Percentiles rank a stretch among this genome's conserved stretches.
These are phyloP conservation scores for Nesometra sesokonis DNA, from an alignment of 35 echinoderm and acorn worm species.

Conservation along the genomic window DNA sequence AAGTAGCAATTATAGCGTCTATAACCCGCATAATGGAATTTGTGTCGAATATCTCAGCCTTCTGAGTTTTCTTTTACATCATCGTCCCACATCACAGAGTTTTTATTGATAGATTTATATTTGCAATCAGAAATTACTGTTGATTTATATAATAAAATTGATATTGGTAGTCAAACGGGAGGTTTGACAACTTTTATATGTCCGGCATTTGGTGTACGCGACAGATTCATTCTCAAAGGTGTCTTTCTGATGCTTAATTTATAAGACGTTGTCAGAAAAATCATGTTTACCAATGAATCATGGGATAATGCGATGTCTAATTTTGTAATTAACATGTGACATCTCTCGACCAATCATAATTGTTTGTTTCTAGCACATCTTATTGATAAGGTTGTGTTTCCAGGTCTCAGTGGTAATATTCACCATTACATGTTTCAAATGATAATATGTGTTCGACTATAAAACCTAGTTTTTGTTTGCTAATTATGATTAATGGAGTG, in stretches of 20 bases:
- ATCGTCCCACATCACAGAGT: neutral
- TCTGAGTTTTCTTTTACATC: neutral
- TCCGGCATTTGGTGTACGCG: neutral
- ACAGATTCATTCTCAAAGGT: neutral
- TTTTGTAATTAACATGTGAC: neutral
- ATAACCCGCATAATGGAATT: neutral
- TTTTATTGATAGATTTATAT: neutral
- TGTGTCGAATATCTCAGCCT: neutral
- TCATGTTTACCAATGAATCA: neutral
- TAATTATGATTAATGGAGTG: too few relatives aligned
- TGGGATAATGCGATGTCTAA: neutral
- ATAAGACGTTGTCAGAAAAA: neutral
- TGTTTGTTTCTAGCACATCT: neutral
- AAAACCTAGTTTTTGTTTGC: too few relatives aligned
- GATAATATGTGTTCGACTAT: too few relatives aligned
- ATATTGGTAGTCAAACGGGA: neutral
- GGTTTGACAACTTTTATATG: neutral
- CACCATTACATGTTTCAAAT: too few relatives aligned
- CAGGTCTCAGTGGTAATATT: neutral
- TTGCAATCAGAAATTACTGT: neutral
- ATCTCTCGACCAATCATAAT: neutral
- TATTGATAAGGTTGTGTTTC: neutral
- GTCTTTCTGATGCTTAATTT: neutral
- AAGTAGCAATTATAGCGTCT: neutral
- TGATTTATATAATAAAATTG: conserved; percentile 1